Base-by-base conservation (phyloP, 2,113 vertebrate species). In the Nematolebias whitei region DNA sequence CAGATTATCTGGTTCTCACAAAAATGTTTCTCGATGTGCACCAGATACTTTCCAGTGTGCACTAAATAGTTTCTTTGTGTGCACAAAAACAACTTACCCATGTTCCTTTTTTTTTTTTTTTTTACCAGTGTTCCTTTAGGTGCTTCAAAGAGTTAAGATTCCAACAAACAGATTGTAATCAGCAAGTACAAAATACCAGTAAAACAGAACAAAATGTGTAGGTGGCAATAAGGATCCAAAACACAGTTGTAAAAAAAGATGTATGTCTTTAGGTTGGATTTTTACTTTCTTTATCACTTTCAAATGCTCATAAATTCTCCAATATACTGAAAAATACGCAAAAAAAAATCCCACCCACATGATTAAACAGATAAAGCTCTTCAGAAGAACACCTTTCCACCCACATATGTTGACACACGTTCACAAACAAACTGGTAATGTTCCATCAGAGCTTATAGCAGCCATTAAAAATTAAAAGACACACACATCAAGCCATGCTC, bases 401-500 rank as follows among this genome's bases (percentile, higher is more conserved):
- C 91, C 88, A 91, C 88, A 60, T 83, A 65, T 84, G 86, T 86
- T 87, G 80, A 89, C 84, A 85, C 74, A 66, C 51, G 76, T 76
- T 77, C 83, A 80, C 56, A 80, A 86, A 86, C 85, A 85, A 81
- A 80, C 85, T 82, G 82, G 73, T 84, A 84, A 90, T 86, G 84
- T 87, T 83, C 87, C 86, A 88, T 87, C 83, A 84, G 85, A 88
- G 85, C 87, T 79, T 87, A 85, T 76, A 67, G 87, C 79, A 20
- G 60, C 80, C 84, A 84, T 85, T 88, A 86, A 83, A 38, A 85
- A 77, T 60, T 12, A 57, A 0, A 63, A 77, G 66, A 79, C 78
- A 76, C 75, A 74, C 76, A 74, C 76, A 74, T 20, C 51, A 52
- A 74, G 59, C 69, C 65, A 20, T 14, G 65, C 78, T 70, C 26